These are phyloP conservation scores for Silurus glanis DNA, from an alignment of 2,113 vertebrate species.

Conservation along the genomic window DNA sequence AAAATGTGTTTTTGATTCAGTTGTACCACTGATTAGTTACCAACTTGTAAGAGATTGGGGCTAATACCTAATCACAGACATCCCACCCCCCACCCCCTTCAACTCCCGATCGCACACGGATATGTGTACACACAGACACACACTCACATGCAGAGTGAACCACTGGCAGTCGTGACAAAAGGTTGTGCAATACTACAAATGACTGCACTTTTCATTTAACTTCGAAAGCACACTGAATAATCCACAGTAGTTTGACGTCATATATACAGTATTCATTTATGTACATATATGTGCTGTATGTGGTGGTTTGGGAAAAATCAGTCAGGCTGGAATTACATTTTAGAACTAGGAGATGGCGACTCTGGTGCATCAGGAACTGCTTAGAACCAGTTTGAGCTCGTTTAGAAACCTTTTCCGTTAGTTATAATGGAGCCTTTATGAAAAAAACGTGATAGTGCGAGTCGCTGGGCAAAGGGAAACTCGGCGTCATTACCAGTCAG, in stretches of 20 bases:
- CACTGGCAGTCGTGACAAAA: conserved; percentile 8
- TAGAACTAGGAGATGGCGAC: too few relatives aligned
- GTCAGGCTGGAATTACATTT: background rate
- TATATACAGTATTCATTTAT: conserved; percentile 19
- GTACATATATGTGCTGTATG: conserved; percentile 2
- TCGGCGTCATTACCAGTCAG: too few relatives aligned
- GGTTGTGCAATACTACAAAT: conserved; percentile 46
- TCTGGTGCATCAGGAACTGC: too few relatives aligned
- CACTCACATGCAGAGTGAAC: background rate
- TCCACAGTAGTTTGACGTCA: conserved; percentile 39
- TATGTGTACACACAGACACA: background rate
- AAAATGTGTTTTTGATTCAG: background rate
- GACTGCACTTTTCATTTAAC: conserved; percentile 27
- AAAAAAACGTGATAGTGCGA: too few relatives aligned
- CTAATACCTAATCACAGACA: conserved; percentile 21
- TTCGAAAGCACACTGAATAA: conserved; percentile 37
- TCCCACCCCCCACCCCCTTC: background rate
- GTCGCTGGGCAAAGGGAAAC: too few relatives aligned
- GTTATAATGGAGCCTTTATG: too few relatives aligned
- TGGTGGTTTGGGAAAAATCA: background rate
- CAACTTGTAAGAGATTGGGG: conserved; percentile 25
- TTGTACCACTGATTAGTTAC: conserved; percentile 39
- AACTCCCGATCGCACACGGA: too few relatives aligned
- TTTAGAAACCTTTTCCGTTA: too few relatives aligned
- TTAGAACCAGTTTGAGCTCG: too few relatives aligned